Evolutionary conservation across 2,888 invertebrate species (phyloP).

Genomic region (Syritta pipiens): DNA sequence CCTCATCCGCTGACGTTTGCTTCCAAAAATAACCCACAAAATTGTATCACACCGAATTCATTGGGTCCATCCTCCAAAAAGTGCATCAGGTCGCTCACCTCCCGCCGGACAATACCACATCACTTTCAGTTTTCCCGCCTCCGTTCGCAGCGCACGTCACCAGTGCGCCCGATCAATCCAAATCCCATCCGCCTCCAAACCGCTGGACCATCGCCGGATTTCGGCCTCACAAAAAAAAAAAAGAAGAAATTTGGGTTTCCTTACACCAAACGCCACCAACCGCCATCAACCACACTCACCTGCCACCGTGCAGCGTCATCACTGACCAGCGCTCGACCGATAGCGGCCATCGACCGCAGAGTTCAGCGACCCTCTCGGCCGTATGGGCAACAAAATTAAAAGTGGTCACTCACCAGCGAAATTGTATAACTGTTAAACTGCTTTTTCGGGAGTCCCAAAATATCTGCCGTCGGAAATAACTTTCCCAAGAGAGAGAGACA

Average conservation of each 20-base stretch:
- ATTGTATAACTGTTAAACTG: constrained; percentile 72
- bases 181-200: constrained; percentile 22
- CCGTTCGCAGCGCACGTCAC: constrained; percentile 25
- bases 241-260: constrained; percentile 28
- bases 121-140: constrained; percentile 61
- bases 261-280: constrained; percentile 14
- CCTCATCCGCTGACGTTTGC: constrained; percentile 22
- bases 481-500: constrained; percentile 57
- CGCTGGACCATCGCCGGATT: constrained; percentile 18
- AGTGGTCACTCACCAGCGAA: constrained; percentile 71
- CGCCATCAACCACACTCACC: constrained; percentile 20
- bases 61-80: constrained; percentile 18
- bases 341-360: constrained; percentile 66
- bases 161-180: constrained; percentile 25
- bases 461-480: constrained; percentile 43
- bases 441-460: constrained; percentile 59
- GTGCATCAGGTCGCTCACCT: constrained; percentile 47
- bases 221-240: not conserved
- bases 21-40: constrained; percentile 23
- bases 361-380: constrained; percentile 58
- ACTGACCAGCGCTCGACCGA: constrained; percentile 47
- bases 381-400: constrained; percentile 70
- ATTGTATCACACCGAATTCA: not conserved
- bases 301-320: constrained; percentile 24
- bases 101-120: constrained; percentile 10